These are phyloP conservation scores for Lydus trimaculatus DNA, from an alignment of 2,888 invertebrate species.

Conservation along the genomic window DNA sequence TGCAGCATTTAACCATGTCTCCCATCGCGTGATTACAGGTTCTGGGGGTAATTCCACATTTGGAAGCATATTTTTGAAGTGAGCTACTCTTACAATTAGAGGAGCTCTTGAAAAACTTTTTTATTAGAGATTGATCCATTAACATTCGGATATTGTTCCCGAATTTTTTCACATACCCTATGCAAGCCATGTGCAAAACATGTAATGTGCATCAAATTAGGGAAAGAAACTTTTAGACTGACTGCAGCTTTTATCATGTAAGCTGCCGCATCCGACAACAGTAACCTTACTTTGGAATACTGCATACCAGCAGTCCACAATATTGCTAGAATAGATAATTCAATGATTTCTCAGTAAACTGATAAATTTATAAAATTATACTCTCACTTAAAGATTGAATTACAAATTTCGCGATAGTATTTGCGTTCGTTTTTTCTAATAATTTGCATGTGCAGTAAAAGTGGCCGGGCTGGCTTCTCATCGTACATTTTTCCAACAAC, in stretches of 20 bases:
- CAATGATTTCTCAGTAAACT: too few relatives aligned
- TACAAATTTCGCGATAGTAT: too few relatives aligned
- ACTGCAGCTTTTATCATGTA: slow-evolving; percentile 43
- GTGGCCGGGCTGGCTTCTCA: too few relatives aligned
- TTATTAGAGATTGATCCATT: slow-evolving; percentile 39
- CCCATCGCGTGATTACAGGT: slow-evolving; percentile 48
- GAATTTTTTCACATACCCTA: slow-evolving; percentile 43
- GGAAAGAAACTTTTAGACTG: slow-evolving; percentile 41
- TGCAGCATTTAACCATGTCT: slow-evolving; percentile 40
- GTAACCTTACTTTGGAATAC: background rate
- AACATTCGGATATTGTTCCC: slow-evolving; percentile 38
- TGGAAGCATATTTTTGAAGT: slow-evolving; percentile 41
- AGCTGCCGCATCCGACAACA: slow-evolving; percentile 33
- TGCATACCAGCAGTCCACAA: too few relatives aligned
- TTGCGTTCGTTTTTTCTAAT: too few relatives aligned
- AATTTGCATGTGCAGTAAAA: too few relatives aligned
- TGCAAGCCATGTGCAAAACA: slow-evolving; percentile 47
- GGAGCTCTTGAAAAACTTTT: slow-evolving; percentile 45
- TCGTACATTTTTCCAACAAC: too few relatives aligned
- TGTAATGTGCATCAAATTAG: slow-evolving; percentile 45
- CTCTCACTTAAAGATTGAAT: too few relatives aligned
- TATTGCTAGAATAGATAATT: too few relatives aligned
- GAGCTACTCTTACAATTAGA: slow-evolving; percentile 25
- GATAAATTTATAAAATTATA: slow-evolving; percentile 22
- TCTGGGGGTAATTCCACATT: slow-evolving; percentile 44